Percentiles rank a stretch among this genome's conserved stretches.
phyloP scores from a whole-genome alignment of 2,797 vertebrate genomes.

The Gallinago stenura region DNA sequence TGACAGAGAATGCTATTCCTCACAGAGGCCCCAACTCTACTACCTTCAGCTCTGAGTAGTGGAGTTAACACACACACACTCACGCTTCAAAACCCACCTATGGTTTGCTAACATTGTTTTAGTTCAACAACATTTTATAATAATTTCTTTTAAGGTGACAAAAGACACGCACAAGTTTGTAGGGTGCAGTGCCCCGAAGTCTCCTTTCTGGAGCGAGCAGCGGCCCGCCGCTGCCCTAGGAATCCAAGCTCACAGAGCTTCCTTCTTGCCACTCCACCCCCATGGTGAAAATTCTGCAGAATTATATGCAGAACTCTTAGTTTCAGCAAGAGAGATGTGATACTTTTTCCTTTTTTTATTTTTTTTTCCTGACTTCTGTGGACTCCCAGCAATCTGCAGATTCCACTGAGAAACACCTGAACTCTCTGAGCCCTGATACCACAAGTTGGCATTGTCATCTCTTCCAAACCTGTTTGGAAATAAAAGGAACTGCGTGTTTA shows the following conservation, averaged over 20 bases:
- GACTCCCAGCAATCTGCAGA: neutral
- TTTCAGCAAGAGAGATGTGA: neutral
- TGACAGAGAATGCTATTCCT: neutral
- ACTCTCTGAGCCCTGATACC: neutral
- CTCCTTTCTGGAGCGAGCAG: fast-evolving
- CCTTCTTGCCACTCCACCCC: neutral
- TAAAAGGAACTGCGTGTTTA: neutral
- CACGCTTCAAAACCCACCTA: neutral
- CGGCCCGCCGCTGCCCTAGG: neutral
- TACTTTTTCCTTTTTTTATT: neutral
- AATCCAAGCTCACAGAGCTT: neutral
- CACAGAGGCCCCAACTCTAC: neutral
- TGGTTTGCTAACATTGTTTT: neutral
- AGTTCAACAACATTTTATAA: neutral
- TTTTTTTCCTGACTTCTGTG: neutral
- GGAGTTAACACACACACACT: neutral
- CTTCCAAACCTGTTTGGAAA: neutral
- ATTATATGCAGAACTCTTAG: neutral
- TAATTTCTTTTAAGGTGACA: neutral
- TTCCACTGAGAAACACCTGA: neutral
- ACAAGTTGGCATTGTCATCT: neutral
- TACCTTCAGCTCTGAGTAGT: neutral
- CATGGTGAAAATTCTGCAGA: neutral
- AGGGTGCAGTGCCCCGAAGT: neutral
- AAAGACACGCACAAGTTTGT: neutral